Evolutionary conservation across 2,797 vertebrate genomes (phyloP), one percentile per base, ranked within the genome.

Genomic region (Poecilia picta): DNA sequence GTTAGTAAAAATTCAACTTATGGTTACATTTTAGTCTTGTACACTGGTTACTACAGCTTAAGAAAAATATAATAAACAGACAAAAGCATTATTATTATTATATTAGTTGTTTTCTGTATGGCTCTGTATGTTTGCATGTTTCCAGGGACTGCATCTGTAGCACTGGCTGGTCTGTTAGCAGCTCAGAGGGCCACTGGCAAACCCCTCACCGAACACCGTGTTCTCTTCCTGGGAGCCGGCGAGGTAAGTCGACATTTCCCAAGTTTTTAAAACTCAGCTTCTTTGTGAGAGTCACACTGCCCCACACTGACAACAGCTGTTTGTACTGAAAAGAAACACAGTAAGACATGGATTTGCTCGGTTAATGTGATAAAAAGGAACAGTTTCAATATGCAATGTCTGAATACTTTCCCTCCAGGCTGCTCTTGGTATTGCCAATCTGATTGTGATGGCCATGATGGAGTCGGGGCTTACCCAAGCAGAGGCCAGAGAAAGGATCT

Each of bases 181-280:
- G 97, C 97, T 28, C 97, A 97, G 90, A 97, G 95, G 82, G 96
- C 95, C 71, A 89, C 95, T 0, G 96, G 95, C 0, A 98, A 96
- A 89, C 94, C 97, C 0, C 94, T 99, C 81, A 96, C 96, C 28
- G 97, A 99, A 81, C 97, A 99, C 83, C 95, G 90, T 73, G 95
- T 99, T 86, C 96, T 99, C 86, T 99, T 99, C 91, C 96, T 99
- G 64, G 98, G 98, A 83, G 98, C 98, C 39, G 98, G 98, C 95
- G 98, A 99, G 96, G 98, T 98, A 89, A 91, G 88, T 84, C 75
- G 16, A 72, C 20, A 53, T 51, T 49, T 45, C 43, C 41, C 7
- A 1, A 57, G 47, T 49, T 53, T 64, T 57, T 28, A 55, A 83
- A 45, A 41, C 2, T 74, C 12, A 2, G 28, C n/a, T n/a, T 10